These are phyloP conservation scores for Byasa hedistus DNA, from an alignment of 2,888 invertebrate genomes.

Conservation along the genomic window DNA sequence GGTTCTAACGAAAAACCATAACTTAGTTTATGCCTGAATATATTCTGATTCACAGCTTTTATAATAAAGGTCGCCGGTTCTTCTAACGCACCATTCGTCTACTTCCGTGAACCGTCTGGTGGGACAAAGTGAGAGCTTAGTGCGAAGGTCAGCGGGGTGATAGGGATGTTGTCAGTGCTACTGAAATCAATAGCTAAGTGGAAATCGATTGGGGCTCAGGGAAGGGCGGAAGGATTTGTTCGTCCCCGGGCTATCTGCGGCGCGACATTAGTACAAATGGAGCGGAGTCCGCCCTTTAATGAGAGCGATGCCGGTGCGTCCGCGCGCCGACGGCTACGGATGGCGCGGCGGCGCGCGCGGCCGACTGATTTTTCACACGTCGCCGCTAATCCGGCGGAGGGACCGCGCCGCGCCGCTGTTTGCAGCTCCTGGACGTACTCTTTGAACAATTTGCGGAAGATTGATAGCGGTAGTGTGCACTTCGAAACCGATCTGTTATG, in stretches of 20 bases:
- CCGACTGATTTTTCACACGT: slow-evolving; percentile 50
- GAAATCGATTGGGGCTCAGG: slow-evolving; percentile 11
- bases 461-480: too few species aligned
- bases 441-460: neutral
- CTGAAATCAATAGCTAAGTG: slow-evolving; percentile 1
- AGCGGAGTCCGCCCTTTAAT: slow-evolving; percentile 53
- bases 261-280: slow-evolving; percentile 66
- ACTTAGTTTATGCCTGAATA: too few species aligned
- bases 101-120: too few species aligned
- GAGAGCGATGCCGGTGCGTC: slow-evolving; percentile 62
- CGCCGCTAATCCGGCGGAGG: slow-evolving; percentile 38
- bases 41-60: too few species aligned
- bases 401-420: slow-evolving; percentile 34
- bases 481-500: too few species aligned
- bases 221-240: slow-evolving; percentile 35
- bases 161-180: too few species aligned
- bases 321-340: slow-evolving; percentile 55
- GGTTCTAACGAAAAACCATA: too few species aligned
- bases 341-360: slow-evolving; percentile 39
- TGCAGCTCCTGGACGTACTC: slow-evolving; percentile 16
- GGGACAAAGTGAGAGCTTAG: too few species aligned
- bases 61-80: too few species aligned
- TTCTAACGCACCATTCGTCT: too few species aligned
- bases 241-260: slow-evolving; percentile 42
- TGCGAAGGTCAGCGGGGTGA: too few species aligned